Percentiles rank a stretch among this genome's conserved stretches.
phyloP scores from a whole-genome alignment of 1,140 invertebrate genomes.

The Oedothorax gibbosus region DNA sequence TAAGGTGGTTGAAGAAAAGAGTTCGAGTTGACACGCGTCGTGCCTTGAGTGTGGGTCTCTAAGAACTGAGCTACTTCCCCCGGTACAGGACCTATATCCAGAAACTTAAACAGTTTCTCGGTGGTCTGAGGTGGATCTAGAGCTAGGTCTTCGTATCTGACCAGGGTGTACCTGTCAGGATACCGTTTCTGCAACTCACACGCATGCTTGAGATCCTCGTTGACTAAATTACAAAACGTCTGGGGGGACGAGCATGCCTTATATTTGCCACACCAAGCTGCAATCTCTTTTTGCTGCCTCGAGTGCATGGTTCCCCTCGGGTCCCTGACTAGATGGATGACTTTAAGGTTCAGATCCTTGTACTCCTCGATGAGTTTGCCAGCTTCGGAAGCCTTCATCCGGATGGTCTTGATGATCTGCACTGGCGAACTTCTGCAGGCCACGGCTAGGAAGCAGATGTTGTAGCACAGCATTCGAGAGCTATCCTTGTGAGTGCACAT shows the following conservation, averaged over 20 bases:
- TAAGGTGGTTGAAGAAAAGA: constrained; percentile 58
- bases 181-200: constrained; percentile 44
- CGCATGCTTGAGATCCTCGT: constrained; percentile 44
- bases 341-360: constrained; percentile 57
- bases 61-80: constrained; percentile 49
- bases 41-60: constrained; percentile 56
- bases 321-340: constrained; percentile 63
- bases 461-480: constrained; percentile 51
- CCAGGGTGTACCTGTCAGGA: constrained; percentile 37
- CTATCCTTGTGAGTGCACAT: constrained; percentile 48
- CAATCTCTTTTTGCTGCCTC: constrained; percentile 56
- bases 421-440: constrained; percentile 48
- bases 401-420: constrained; percentile 58
- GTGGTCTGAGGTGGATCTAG: constrained; percentile 53
- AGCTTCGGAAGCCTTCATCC: constrained; percentile 50
- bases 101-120: constrained; percentile 57
- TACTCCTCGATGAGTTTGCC: constrained; percentile 39
- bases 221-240: constrained; percentile 38
- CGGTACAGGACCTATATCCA: constrained; percentile 50
- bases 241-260: constrained; percentile 51
- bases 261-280: constrained; percentile 58
- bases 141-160: constrained; percentile 62
- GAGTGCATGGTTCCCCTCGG: constrained; percentile 63
- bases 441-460: constrained; percentile 50
- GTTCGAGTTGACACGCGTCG: constrained; percentile 27